These are phyloP conservation scores for Phenganax marumi DNA, from an alignment of 92 coral and sea anemone species.

Conservation along the genomic window DNA sequence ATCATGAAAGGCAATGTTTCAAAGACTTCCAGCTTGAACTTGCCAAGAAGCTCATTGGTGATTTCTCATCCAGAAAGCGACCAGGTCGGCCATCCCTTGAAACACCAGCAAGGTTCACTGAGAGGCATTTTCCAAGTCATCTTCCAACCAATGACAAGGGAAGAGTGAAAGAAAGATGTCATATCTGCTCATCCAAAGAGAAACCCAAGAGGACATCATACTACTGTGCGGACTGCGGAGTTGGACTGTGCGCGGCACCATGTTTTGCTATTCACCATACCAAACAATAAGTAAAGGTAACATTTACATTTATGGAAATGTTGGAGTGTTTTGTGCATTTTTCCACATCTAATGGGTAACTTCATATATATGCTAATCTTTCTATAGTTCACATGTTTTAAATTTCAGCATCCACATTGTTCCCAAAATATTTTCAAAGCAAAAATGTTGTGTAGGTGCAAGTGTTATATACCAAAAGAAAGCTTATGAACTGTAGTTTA, in stretches of 20 bases:
- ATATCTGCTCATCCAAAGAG: slow-evolving; percentile 21
- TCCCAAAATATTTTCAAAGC: too few relatives aligned
- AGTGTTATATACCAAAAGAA: too few relatives aligned
- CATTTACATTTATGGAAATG: too few relatives aligned
- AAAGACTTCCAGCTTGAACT: slow-evolving; percentile 24
- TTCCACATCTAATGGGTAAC: too few relatives aligned
- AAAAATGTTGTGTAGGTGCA: too few relatives aligned
- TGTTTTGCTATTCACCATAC: too few relatives aligned
- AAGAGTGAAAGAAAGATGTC: slow-evolving; percentile 37
- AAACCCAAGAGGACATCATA: slow-evolving; percentile 8
- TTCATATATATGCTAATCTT: too few relatives aligned
- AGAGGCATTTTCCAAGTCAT: slow-evolving; percentile 53
- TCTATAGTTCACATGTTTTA: too few relatives aligned
- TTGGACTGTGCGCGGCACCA: slow-evolving; percentile 51
- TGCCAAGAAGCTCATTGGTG: slow-evolving; percentile 40
- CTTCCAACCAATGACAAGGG: slow-evolving; percentile 47
- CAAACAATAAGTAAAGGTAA: too few relatives aligned
- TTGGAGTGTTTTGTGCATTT: too few relatives aligned
- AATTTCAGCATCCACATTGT: too few relatives aligned
- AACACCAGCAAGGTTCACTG: slow-evolving; percentile 28
- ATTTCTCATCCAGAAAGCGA: slow-evolving; percentile 32
- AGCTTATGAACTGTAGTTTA: too few relatives aligned
- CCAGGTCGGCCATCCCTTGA: slow-evolving; percentile 50
- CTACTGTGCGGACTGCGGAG: slow-evolving; percentile 46
- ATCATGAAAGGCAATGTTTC: slow-evolving; percentile 11